Conservation (phyloP, 2,113 vertebrate species). For the Pelecanoides urinatrix region DNA sequence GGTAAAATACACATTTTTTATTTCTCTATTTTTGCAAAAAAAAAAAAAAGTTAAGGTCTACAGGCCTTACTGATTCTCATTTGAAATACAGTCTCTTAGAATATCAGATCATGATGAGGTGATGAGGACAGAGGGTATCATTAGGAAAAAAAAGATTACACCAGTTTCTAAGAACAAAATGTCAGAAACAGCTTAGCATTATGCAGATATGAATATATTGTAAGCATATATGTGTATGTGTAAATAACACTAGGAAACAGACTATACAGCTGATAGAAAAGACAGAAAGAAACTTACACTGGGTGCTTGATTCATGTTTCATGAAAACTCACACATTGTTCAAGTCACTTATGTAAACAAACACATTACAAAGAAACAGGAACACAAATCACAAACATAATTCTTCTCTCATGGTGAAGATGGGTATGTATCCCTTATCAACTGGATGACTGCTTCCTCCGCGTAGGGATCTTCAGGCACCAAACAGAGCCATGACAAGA, state of each 20-base stretch:
- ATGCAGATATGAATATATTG: background rate
- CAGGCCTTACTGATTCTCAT: background rate
- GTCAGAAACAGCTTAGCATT: background rate
- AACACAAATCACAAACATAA: background rate
- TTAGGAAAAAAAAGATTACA: background rate
- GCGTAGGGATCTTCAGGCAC: background rate
- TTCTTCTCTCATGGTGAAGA: background rate
- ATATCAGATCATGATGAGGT: background rate
- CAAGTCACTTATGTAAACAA: background rate
- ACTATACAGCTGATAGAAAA: background rate
- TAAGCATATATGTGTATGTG: background rate
- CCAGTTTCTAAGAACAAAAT: background rate
- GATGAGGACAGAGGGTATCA: background rate
- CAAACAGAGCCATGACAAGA: background rate
- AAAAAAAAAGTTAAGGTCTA: background rate
- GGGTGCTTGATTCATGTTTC: background rate
- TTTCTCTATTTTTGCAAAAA: background rate
- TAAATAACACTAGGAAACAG: background rate
- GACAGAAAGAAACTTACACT: background rate
- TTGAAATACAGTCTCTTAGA: background rate
- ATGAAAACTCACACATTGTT: background rate
- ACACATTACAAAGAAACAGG: background rate
- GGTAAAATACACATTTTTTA: constrained; percentile 70
- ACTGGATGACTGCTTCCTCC: background rate
- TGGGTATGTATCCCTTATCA: background rate